Percentiles rank a stretch among this genome's conserved stretches.
Conservation (phyloP, 2,113 vertebrate genomes). For the Misgurnus mizolepis region DNA sequence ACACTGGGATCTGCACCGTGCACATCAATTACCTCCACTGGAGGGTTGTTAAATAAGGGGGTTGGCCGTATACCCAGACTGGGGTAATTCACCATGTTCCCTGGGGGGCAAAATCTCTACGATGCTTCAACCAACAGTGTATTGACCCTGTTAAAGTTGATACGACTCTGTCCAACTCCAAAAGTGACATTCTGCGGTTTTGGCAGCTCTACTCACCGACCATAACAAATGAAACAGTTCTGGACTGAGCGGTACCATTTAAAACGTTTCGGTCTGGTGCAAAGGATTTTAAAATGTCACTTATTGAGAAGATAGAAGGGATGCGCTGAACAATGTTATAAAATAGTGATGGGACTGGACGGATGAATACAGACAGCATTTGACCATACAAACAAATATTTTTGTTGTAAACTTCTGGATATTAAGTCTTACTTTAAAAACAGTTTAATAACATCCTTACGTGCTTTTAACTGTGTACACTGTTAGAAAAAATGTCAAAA, state of each 20-base stretch:
- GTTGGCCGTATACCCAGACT: conserved; percentile 43
- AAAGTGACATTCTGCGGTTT: conserved; percentile 50
- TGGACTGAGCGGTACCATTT: conserved; percentile 18
- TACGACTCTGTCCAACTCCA: conserved; percentile 42
- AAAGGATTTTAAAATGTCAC: conserved; percentile 17
- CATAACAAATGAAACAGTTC: conserved; percentile 38
- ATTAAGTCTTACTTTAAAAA: too few relatives aligned
- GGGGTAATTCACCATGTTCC: conserved; percentile 47
- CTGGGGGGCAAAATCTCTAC: conserved; percentile 31
- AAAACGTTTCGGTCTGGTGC: conserved; percentile 14
- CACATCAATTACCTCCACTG: conserved; percentile 53
- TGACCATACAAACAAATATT: not conserved
- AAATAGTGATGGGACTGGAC: conserved; percentile 9
- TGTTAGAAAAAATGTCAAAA: too few relatives aligned
- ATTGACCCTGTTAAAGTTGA: conserved; percentile 39
- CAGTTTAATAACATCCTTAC: too few relatives aligned
- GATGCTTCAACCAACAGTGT: conserved; percentile 32
- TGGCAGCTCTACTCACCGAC: conserved; percentile 44
- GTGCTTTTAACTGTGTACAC: too few relatives aligned
- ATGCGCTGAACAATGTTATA: not conserved
- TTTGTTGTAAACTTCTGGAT: too few relatives aligned
- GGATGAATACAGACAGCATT: not conserved
- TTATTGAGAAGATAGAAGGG: not conserved
- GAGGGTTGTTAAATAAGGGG: conserved; percentile 48
- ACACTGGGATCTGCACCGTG: conserved; percentile 42